A percentile compares a stretch with the other conserved stretches of the same genome.
Conservation (phyloP, 53 echinoderm and acorn worm genomes). For the Antedon mediterranea region DNA sequence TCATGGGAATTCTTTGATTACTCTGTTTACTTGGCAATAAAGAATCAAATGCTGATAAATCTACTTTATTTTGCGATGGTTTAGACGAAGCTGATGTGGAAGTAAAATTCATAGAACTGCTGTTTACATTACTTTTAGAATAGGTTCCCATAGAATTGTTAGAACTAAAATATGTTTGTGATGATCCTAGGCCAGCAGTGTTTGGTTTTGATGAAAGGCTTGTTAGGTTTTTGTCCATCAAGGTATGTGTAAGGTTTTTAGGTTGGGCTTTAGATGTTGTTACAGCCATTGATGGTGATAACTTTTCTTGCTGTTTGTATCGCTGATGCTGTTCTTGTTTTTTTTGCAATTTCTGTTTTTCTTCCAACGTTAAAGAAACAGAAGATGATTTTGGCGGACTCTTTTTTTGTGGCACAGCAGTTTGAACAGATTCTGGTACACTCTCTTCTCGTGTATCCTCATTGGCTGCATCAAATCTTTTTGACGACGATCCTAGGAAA, state of each 20-base stretch:
- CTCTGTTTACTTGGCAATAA: slow-evolving; percentile 46
- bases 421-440: not conserved
- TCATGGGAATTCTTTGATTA: slow-evolving; percentile 40
- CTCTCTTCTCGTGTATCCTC: not conserved
- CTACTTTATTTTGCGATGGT: slow-evolving; percentile 28
- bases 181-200: not conserved
- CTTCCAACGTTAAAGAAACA: slow-evolving; percentile 56
- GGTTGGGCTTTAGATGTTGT: slow-evolving; percentile 13
- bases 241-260: slow-evolving; percentile 42
- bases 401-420: slow-evolving; percentile 2
- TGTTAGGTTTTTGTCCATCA: slow-evolving; percentile 31
- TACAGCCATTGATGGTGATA: slow-evolving; percentile 4
- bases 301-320: slow-evolving; percentile 49
- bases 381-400: slow-evolving; percentile 18
- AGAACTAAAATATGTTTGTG: too few species aligned
- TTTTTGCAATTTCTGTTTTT: slow-evolving; percentile 76
- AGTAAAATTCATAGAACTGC: not conserved
- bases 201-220: slow-evolving; percentile 1
- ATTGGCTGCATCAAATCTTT: slow-evolving; percentile 36
- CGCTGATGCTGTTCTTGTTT: slow-evolving; percentile 90
- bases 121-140: not conserved
- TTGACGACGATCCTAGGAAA: slow-evolving; percentile 25
- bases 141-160: not conserved
- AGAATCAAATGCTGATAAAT: slow-evolving; percentile 68
- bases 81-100: slow-evolving; percentile 1